Conservation (phyloP, 1,140 invertebrate species). For the Drosophila serrata region DNA sequence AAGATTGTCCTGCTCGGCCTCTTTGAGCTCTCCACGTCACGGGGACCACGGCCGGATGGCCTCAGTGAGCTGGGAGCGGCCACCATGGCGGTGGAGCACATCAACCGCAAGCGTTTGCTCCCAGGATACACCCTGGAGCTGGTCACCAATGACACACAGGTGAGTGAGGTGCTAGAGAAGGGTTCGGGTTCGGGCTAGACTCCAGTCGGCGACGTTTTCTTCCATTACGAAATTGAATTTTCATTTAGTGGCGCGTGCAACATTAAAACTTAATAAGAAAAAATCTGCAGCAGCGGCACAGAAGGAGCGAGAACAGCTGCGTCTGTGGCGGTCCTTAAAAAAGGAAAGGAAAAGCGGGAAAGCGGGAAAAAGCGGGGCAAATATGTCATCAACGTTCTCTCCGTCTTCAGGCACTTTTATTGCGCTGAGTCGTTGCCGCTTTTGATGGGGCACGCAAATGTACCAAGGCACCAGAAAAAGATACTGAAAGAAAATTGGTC, state of each 20-base stretch:
- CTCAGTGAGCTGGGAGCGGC: conserved; percentile 91
- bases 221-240: conserved; percentile 80
- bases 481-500: conserved; percentile 1
- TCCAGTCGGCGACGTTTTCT: conserved; percentile 1
- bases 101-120: conserved; percentile 89
- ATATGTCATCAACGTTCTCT: conserved; percentile 69
- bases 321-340: conserved; percentile 29
- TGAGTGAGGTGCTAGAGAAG: conserved; percentile 85
- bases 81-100: conserved; percentile 89
- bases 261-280: conserved; percentile 84
- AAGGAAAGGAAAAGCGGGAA: background rate
- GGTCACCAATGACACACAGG: conserved; percentile 93
- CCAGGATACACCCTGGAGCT: conserved; percentile 90
- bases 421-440: conserved; percentile 46
- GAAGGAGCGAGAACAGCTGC: conserved; percentile 31
- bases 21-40: conserved; percentile 90
- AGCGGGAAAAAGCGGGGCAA: conserved; percentile 27
- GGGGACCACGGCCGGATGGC: conserved; percentile 88
- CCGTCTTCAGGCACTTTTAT: conserved; percentile 55
- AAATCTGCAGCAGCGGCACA: conserved; percentile 65
- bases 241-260: conserved; percentile 73
- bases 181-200: background rate
- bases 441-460: conserved; percentile 60
- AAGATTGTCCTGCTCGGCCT: conserved; percentile 89
- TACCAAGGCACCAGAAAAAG: conserved; percentile 7